Evolutionary conservation across 2,113 vertebrate species (phyloP).

Genomic region (Steatornis caripensis): DNA sequence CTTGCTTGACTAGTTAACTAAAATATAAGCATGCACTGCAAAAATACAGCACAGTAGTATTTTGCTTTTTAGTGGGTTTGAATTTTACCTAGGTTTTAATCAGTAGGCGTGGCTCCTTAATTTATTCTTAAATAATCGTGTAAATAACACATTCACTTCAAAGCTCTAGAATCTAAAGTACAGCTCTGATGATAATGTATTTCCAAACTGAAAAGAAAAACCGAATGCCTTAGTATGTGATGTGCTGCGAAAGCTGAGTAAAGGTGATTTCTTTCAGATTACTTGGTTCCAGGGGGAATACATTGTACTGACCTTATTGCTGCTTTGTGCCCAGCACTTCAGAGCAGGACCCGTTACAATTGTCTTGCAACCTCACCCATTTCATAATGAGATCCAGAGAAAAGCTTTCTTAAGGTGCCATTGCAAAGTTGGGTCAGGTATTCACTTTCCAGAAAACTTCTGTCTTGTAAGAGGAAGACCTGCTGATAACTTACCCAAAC

Average conservation of each 20-base stretch:
- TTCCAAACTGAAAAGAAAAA: background rate
- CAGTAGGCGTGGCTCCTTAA: background rate
- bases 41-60: background rate
- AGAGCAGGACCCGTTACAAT: background rate
- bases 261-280: background rate
- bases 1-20: background rate
- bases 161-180: background rate
- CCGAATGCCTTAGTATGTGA: background rate
- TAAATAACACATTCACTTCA: background rate
- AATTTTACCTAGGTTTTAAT: background rate
- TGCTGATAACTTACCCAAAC: background rate
- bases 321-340: background rate
- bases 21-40: background rate
- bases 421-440: background rate
- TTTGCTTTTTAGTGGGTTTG: background rate
- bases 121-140: background rate
- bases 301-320: fast-evolving
- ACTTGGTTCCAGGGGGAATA: background rate
- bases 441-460: background rate
- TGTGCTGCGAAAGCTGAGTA: background rate
- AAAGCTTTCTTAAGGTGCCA: background rate
- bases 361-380: background rate
- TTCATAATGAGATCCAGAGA: background rate
- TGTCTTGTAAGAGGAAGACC: background rate
- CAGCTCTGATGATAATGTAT: background rate